Base-by-base conservation (phyloP, 2,113 vertebrate genomes). In the Ophthalmolycus amberensis region DNA sequence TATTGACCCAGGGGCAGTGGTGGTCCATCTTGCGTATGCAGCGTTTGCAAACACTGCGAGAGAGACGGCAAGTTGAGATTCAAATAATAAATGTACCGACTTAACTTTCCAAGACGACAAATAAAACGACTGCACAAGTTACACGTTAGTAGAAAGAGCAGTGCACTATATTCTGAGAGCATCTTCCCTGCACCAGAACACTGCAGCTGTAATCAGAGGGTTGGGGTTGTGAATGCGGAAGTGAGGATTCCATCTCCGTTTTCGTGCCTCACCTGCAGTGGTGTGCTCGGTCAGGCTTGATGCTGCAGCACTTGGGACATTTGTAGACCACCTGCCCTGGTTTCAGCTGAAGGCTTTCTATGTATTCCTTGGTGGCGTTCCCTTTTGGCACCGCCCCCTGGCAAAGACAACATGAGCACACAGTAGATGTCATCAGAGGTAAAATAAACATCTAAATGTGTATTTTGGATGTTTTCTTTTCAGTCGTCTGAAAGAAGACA, bases 11-110 rank as follows among this genome's bases (percentile, higher is more conserved):
- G 0, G 98, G 98, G 83, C 98, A 99, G 93, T 99, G 98, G 92
- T 99, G 98, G 93, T 99, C 98, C 98, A 99, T 99, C 94, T 99
- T 99, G 42, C 97, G 95, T 90, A 99, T 98, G 91, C 98, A 99
- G 83, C 98, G 95, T 91, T 99, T 99, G 84, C 98, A 99, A 77
- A 99, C 97, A 87, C 98, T 99, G 92, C 7, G 79, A 89, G 56
- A 77, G 62, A 48, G 22, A 71, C 25, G 46, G n/a, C 5, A 10
- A 67, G 34, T 25, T 37, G 18, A 32, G 25, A 42, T 44, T 29
- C 2, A 4, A 65, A 27, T 59, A n/a, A 25, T 65, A 40, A 3
- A 1, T 14, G 52, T 9, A 37, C 58, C 52, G 3, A 6, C 16
- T 18, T 11, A 18, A n/a, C 59, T 14, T 12, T 54, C 38, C 18